A percentile compares a stretch with the other conserved stretches of the same genome.
Conservation (phyloP, 1,140 invertebrate species). For the Papilio dardanus region DNA sequence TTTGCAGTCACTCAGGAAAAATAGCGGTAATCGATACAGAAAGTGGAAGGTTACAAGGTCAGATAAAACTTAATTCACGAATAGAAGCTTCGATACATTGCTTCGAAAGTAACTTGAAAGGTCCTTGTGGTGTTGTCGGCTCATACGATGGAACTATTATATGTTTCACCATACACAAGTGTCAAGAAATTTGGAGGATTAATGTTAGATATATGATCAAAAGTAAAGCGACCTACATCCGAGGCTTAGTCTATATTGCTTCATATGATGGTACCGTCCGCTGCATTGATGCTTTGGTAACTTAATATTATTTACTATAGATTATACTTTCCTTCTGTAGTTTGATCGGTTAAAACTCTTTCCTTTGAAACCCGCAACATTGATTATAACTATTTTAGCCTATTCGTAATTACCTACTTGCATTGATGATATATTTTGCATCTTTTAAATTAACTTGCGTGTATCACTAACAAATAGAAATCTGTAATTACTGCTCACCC, state of each 20-base stretch:
- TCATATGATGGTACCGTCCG: slow-evolving; percentile 87
- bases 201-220: slow-evolving; percentile 86
- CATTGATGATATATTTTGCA: no score
- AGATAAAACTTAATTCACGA: slow-evolving; percentile 61
- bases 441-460: no score
- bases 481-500: no score
- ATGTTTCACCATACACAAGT: slow-evolving; percentile 82
- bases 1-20: slow-evolving; percentile 83
- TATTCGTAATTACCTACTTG: no score
- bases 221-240: slow-evolving; percentile 83
- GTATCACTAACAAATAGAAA: no score
- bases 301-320: no score
- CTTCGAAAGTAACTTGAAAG: slow-evolving; percentile 46
- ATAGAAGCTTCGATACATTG: slow-evolving; percentile 72
- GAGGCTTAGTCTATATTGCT: slow-evolving; percentile 83
- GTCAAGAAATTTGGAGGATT: slow-evolving; percentile 84
- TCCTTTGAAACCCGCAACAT: no score
- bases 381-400: no score
- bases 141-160: slow-evolving; percentile 87
- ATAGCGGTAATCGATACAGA: slow-evolving; percentile 82
- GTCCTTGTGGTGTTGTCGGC: slow-evolving; percentile 79
- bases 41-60: slow-evolving; percentile 66
- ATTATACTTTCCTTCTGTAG: no score
- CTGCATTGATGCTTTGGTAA: slow-evolving; percentile 84
- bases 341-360: no score